Evolutionary conservation across 2,797 vertebrate genomes (phyloP), one percentile per base, ranked within the genome.

Genomic region (Rhynchonycteris naso): DNA sequence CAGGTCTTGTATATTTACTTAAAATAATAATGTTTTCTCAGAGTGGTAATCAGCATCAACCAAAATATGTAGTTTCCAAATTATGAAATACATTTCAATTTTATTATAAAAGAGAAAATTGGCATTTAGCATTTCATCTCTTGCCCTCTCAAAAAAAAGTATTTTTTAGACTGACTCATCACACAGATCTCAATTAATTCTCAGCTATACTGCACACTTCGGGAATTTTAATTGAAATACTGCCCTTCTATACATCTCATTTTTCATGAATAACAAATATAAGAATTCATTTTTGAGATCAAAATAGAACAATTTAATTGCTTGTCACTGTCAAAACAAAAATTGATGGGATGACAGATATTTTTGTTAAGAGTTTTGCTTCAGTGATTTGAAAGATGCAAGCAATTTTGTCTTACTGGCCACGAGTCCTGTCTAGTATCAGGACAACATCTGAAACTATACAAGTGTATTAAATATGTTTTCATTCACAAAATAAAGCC

Each of bases 291-390:
- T 94, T 96, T 96, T 85, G 83, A 66, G n/a, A 97, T 96, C 76
- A 96, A 96, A 98, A 97, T 59, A 95, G 68, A 78, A 12, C 47
- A 75, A 80, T 97, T 97, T 79, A 54, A 79, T 96, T 97, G 95
- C 96, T 93, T 61, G 79, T 92, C 98, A 81, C 96, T 98, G 96
- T 98, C 98, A 98, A 97, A 98, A 98, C 92, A 98, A 97, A 98
- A 95, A 97, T 94, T 94, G 86, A 95, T 81, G 92, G 72, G 76
- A 97, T 98, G 98, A 97, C 97, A 97, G 96, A 98, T 96, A 88
- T 82, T 98, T 97, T 98, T 97, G 94, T 98, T 98, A 97, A 94
- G 81, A 97, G 91, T 74, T 95, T 98, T 96, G 97, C 97, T 98
- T 98, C 98, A 98, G 89, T 93, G 96, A 95, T 93, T 97, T 97